phyloP scores from a whole-genome alignment of 2,888 invertebrate genomes.

The Dioctria rufipes region DNA sequence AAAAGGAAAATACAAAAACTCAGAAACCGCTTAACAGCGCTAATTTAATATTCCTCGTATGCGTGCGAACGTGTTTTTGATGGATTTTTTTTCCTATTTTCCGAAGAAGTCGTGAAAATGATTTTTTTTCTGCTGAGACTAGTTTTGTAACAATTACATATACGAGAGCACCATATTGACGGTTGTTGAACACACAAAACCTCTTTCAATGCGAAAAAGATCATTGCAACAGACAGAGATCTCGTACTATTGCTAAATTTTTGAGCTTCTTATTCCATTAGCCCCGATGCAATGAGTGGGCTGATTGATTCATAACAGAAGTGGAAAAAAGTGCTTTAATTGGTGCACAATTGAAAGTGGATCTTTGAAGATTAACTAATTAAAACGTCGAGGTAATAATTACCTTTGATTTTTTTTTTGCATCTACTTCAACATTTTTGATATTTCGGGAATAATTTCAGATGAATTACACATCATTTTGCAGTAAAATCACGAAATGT shows the following conservation, averaged over 20 bases:
- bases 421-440: too few relatives aligned
- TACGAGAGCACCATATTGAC: neutral
- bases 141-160: conserved; percentile 14
- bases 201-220: conserved; percentile 5
- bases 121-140: conserved; percentile 25
- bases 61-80: conserved; percentile 38
- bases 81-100: conserved; percentile 13
- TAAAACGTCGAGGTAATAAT: neutral
- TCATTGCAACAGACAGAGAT: conserved; percentile 4
- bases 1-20: conserved; percentile 1
- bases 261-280: conserved; percentile 18
- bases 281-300: conserved; percentile 13
- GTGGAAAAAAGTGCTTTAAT: conserved; percentile 14
- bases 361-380: neutral
- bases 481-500: too few relatives aligned
- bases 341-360: conserved; percentile 26
- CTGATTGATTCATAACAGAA: neutral
- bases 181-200: conserved; percentile 13
- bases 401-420: too few relatives aligned
- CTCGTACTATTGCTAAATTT: conserved; percentile 24
- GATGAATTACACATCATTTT: too few relatives aligned
- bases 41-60: conserved; percentile 32
- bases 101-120: conserved; percentile 42
- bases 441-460: too few relatives aligned
- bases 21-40: neutral